phyloP scores from a whole-genome alignment of 2,888 invertebrate species.

The Capitulum mitella region DNA sequence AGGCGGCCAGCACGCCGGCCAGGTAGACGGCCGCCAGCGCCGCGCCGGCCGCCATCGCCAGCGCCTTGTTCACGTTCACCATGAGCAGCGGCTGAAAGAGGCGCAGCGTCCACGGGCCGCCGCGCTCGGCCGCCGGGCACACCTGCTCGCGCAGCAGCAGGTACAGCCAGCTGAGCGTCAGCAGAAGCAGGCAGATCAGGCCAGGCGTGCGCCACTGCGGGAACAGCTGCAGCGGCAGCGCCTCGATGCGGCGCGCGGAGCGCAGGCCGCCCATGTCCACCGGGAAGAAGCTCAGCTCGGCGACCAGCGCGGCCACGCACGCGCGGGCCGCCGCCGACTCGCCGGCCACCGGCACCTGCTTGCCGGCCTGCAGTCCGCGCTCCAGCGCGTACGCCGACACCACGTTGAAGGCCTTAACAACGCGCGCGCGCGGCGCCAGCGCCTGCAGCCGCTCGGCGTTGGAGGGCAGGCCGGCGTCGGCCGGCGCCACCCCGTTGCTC shows the following conservation, averaged over 20 bases:
- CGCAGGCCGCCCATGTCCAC: neutral
- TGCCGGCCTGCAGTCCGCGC: slow-evolving; percentile 33
- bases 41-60: slow-evolving; percentile 28
- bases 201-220: slow-evolving; percentile 33
- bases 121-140: slow-evolving; percentile 26
- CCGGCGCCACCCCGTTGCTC: slow-evolving; percentile 28
- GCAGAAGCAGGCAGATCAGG: slow-evolving; percentile 26
- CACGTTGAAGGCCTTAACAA: slow-evolving; percentile 37
- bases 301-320: neutral
- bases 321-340: neutral
- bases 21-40: slow-evolving; percentile 30
- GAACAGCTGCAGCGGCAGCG: slow-evolving; percentile 34
- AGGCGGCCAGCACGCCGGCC: slow-evolving; percentile 34
- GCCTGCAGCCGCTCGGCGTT: slow-evolving; percentile 33
- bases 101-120: neutral
- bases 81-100: slow-evolving; percentile 27
- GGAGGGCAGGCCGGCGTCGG: slow-evolving; percentile 26
- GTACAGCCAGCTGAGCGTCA: slow-evolving; percentile 30
- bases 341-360: slow-evolving; percentile 31
- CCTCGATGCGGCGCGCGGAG: slow-evolving; percentile 31
- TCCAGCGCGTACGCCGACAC: slow-evolving; percentile 36
- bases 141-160: slow-evolving; percentile 28
- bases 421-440: slow-evolving; percentile 28
- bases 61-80: slow-evolving; percentile 28
- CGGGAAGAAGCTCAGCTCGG: slow-evolving; percentile 15